Evolutionary conservation across 2,888 invertebrate genomes (phyloP).

Genomic region (Shargacucullia verbasci): DNA sequence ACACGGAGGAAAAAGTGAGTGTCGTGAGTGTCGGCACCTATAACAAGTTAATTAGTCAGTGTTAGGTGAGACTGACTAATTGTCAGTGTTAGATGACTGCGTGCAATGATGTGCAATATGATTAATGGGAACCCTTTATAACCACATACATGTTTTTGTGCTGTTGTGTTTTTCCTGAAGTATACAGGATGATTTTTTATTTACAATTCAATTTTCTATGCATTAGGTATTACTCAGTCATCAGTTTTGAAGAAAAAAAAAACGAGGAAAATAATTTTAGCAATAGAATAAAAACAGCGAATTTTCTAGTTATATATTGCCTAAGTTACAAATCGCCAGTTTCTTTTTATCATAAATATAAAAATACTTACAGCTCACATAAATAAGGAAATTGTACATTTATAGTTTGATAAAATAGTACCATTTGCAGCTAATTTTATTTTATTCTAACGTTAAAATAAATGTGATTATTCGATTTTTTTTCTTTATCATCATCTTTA

Average conservation of each 20-base stretch:
- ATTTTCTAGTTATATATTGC: not conserved
- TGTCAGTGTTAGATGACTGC: too few relatives aligned
- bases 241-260: too few relatives aligned
- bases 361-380: not conserved
- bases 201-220: too few relatives aligned
- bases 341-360: conserved; percentile 2
- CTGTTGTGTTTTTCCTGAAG: conserved; percentile 14
- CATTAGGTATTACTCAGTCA: too few relatives aligned
- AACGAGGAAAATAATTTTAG: too few relatives aligned
- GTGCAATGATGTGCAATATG: conserved; percentile 5
- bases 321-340: not conserved
- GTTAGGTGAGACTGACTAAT: too few relatives aligned
- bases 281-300: too few relatives aligned
- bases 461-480: not conserved
- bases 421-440: not conserved
- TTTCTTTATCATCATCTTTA: too few relatives aligned
- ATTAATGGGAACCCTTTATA: conserved; percentile 11
- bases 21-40: too few relatives aligned
- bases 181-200: too few relatives aligned
- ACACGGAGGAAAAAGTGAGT: conserved; percentile 11
- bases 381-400: conserved; percentile 8
- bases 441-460: not conserved
- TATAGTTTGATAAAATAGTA: conserved; percentile 4
- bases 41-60: conserved; percentile 9
- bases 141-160: not conserved